Percentiles rank a stretch among this genome's conserved stretches.
Conservation (phyloP, 2,113 vertebrate genomes). For the Semicossyphus pulcher region DNA sequence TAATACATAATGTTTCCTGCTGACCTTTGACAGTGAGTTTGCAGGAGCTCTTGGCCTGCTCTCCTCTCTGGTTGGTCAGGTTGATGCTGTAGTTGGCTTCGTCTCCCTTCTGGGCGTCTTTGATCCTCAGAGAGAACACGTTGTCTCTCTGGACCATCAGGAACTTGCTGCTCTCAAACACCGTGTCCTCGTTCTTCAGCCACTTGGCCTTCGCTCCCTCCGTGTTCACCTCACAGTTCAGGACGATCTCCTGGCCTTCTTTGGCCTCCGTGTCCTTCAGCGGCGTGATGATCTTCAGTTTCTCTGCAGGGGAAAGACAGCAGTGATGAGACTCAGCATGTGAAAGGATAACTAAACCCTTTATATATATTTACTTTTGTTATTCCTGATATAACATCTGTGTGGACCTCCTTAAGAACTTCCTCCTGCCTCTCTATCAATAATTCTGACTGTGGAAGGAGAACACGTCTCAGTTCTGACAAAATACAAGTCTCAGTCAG, state of each 20-base stretch:
- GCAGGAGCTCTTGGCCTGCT: constrained; percentile 90
- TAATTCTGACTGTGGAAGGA: no score
- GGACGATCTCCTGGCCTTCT: constrained; percentile 92
- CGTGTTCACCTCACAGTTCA: constrained; percentile 97
- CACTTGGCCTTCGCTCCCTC: constrained; percentile 98
- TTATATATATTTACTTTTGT: no score
- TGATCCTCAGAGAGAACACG: constrained; percentile 94
- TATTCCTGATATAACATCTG: no score
- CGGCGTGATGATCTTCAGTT: constrained; percentile 93
- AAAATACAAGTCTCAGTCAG: no score
- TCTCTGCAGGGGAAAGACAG: constrained; percentile 84
- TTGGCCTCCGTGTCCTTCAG: constrained; percentile 91
- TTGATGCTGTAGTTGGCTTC: constrained; percentile 88
- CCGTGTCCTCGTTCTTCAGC: constrained; percentile 92
- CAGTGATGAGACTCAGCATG: neutral
- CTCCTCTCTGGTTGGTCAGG: constrained; percentile 92
- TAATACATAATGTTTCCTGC: neutral
- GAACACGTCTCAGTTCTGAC: no score
- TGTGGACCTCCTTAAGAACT: no score
- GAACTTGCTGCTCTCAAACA: constrained; percentile 96
- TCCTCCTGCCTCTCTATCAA: no score
- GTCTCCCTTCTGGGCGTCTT: constrained; percentile 89
- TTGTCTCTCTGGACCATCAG: constrained; percentile 93
- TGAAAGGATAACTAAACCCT: no score
- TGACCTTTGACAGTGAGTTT: constrained; percentile 90